Percentiles rank a stretch among this genome's conserved stretches.
Evolutionary conservation across 2,888 invertebrate genomes (phyloP).

Genomic region (Andrena camellia): DNA sequence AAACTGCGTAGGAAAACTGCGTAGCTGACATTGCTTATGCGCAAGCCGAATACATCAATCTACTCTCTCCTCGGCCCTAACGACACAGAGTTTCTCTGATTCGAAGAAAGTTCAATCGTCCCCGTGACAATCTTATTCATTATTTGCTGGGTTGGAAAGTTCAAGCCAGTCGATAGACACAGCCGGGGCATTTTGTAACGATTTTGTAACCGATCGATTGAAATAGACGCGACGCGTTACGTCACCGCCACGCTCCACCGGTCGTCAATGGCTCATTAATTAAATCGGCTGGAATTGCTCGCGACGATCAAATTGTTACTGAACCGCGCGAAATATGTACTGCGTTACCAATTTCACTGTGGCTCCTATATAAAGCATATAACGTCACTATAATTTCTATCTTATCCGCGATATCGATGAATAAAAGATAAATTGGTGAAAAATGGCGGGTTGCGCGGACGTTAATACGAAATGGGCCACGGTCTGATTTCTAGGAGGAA

Average conservation of each 20-base stretch:
- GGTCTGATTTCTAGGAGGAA: constrained; percentile 28
- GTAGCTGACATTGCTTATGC: not conserved
- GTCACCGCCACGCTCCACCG: constrained; percentile 21
- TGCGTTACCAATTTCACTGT: not conserved
- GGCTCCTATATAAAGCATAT: not conserved
- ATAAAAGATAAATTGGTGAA: constrained; percentile 12
- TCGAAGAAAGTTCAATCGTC: constrained; percentile 53
- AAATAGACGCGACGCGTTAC: constrained; percentile 43
- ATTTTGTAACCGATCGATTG: constrained; percentile 54
- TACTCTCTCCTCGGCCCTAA: constrained; percentile 27
- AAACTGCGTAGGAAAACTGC: not conserved
- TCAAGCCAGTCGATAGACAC: constrained; percentile 29
- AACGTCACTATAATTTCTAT: constrained; percentile 11
- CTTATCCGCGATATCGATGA: constrained; percentile 14
- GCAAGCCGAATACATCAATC: constrained; percentile 22
- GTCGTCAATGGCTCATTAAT: constrained; percentile 52
- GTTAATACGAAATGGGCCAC: constrained; percentile 46
- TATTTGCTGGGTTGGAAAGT: constrained; percentile 36
- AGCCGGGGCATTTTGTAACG: constrained; percentile 47
- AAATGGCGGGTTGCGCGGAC: constrained; percentile 24
- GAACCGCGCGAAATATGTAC: not conserved
- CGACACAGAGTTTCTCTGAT: constrained; percentile 44
- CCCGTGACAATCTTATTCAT: constrained; percentile 3
- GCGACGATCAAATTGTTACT: not conserved
- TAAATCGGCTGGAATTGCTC: constrained; percentile 27